phyloP scores from a whole-genome alignment of 1,140 invertebrate species.

The Drosophila cardini region DNA sequence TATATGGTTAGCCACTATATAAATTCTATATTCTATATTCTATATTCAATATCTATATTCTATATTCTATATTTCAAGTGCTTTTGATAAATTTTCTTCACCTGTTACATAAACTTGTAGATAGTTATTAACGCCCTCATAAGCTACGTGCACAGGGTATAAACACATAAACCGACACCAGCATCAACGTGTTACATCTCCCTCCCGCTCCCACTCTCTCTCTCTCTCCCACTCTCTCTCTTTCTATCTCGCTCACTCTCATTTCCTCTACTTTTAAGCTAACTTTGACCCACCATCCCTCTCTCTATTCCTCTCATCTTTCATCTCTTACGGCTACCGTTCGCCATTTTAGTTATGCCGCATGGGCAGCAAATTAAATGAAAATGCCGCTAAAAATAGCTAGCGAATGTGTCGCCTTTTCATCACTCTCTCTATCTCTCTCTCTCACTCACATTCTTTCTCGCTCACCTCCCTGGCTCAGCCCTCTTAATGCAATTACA shows the following conservation, averaged over 20 bases:
- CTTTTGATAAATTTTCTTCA: not conserved
- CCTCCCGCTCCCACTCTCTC: not conserved
- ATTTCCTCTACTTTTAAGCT: not conserved
- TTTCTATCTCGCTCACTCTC: not conserved
- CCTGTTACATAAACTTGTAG: not conserved
- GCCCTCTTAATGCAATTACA: slow-evolving; percentile 68
- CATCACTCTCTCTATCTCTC: not conserved
- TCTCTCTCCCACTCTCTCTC: not conserved
- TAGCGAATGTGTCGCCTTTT: slow-evolving; percentile 61
- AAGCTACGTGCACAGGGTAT: slow-evolving; percentile 6
- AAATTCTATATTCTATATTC: no score
- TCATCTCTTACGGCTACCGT: slow-evolving; percentile 57
- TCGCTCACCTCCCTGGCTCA: not conserved
- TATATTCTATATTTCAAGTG: not conserved
- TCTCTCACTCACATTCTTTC: not conserved
- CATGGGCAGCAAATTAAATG: slow-evolving; percentile 81
- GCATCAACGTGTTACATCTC: slow-evolving; percentile 1
- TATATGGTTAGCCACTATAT: no score
- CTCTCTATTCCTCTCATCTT: slow-evolving; percentile 7
- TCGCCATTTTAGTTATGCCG: slow-evolving; percentile 75
- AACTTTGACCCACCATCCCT: not conserved
- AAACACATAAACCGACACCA: slow-evolving; percentile 5
- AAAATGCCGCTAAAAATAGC: slow-evolving; percentile 80
- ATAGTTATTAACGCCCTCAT: not conserved
- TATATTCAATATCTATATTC: no score